Evolutionary conservation across 2,888 invertebrate species (phyloP).

Genomic region (Listrodromus nycthemerus): DNA sequence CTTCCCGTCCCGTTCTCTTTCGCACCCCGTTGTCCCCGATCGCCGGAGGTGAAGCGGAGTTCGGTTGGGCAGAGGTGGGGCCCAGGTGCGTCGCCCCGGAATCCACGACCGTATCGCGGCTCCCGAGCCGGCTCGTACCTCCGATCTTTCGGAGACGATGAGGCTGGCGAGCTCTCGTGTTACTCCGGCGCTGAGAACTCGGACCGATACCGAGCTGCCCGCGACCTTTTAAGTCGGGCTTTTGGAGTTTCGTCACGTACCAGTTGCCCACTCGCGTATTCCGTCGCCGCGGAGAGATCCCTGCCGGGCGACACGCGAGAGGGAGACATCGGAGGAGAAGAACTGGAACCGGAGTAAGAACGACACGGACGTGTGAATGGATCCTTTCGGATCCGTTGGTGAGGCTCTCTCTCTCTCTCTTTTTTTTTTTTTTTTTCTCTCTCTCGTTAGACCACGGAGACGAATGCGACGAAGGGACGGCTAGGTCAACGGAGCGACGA

Average conservation of each 20-base stretch:
- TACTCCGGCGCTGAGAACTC: conserved; percentile 24
- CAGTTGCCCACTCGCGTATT: conserved; percentile 34
- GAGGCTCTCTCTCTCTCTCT: not conserved
- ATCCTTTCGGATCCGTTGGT: conserved; percentile 36
- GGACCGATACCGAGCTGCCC: conserved; percentile 13
- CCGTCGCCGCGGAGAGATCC: not conserved
- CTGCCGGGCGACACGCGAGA: not conserved
- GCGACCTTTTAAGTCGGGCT: conserved; percentile 41
- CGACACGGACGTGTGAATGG: conserved; percentile 48
- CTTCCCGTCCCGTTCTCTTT: not conserved
- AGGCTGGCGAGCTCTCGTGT: conserved; percentile 16
- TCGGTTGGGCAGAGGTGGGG: not conserved
- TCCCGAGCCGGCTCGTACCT: not conserved
- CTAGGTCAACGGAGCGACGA: conserved; percentile 26
- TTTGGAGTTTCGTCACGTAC: conserved; percentile 54
- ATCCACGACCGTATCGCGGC: conserved; percentile 33
- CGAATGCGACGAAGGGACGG: conserved; percentile 36
- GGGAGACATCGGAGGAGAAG: not conserved
- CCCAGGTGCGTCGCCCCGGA: conserved; percentile 32
- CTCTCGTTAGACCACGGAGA: not conserved
- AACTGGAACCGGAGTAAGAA: conserved; percentile 15
- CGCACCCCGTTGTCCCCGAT: conserved; percentile 15
- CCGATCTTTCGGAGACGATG: conserved; percentile 28
- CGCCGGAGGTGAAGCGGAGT: not conserved
- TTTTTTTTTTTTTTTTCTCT: not conserved